Conservation (phyloP, 92 coral and sea anemone genomes). For the Plumapathes pennacea region DNA sequence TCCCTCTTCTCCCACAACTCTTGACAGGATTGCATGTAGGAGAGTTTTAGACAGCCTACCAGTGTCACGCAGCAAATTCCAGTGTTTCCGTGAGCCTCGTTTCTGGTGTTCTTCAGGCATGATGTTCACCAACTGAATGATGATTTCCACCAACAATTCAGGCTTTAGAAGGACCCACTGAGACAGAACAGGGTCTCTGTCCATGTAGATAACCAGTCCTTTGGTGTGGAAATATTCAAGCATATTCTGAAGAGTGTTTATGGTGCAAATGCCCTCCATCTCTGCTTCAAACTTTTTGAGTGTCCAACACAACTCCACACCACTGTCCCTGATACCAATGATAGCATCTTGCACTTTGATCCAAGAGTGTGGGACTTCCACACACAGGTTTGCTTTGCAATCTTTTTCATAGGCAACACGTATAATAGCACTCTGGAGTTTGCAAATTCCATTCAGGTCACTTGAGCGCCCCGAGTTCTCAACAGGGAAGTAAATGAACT, state of each 20-base stretch:
- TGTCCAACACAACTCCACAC: conserved; percentile 20
- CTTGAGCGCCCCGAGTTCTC: conserved; percentile 21
- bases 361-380: conserved; percentile 46
- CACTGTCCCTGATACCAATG: background rate
- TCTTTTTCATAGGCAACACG: conserved; percentile 25
- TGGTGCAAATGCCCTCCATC: conserved; percentile 12
- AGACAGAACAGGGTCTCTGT: conserved; percentile 32
- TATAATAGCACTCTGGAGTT: conserved; percentile 13
- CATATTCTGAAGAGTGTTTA: conserved; percentile 12
- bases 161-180: conserved; percentile 52
- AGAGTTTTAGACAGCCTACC: conserved; percentile 42
- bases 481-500: conserved; percentile 44
- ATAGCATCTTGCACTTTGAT: conserved; percentile 50
- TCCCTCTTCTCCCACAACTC: conserved; percentile 7
- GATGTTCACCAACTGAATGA: conserved; percentile 18
- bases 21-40: conserved; percentile 25
- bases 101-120: background rate
- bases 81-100: conserved; percentile 37
- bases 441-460: conserved; percentile 33
- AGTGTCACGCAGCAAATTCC: conserved; percentile 18
- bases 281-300: conserved; percentile 16
- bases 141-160: conserved; percentile 27
- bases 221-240: conserved; percentile 48
- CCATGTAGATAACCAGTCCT: conserved; percentile 45
- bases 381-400: conserved; percentile 1